These are phyloP conservation scores for Athalia cordata DNA, from an alignment of 2,888 invertebrate species.

Conservation along the genomic window DNA sequence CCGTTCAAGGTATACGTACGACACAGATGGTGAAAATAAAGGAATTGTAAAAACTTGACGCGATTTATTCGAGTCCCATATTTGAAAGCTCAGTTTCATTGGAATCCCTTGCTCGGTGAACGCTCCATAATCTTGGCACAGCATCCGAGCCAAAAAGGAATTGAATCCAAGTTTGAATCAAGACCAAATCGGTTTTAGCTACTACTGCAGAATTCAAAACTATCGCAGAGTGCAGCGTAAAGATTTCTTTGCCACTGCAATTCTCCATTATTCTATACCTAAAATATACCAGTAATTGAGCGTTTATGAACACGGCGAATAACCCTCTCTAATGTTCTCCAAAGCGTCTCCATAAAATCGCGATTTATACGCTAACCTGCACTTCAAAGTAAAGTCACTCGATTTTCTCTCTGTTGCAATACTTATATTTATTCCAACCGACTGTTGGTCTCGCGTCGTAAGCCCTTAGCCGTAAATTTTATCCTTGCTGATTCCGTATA, in stretches of 20 bases:
- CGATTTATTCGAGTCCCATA: constrained; percentile 33
- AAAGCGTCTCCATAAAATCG: not conserved
- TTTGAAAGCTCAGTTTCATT: constrained; percentile 20
- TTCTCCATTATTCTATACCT: not conserved
- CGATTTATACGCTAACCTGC: too few relatives aligned
- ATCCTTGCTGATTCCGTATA: constrained; percentile 37
- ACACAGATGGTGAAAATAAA: constrained; percentile 27
- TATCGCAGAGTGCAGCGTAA: too few relatives aligned
- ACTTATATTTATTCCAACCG: constrained; percentile 4
- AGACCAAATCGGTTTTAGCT: constrained; percentile 22
- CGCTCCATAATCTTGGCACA: constrained; percentile 11
- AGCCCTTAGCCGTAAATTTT: constrained; percentile 41
- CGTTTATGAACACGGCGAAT: not conserved
- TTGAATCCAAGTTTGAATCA: constrained; percentile 30
- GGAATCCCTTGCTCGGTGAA: not conserved
- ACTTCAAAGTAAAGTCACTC: constrained; percentile 4
- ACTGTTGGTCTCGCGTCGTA: constrained; percentile 3
- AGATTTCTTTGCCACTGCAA: not conserved
- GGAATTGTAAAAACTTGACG: constrained; percentile 22
- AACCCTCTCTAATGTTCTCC: not conserved
- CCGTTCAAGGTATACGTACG: not conserved
- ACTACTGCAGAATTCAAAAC: too few relatives aligned
- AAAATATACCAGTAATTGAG: not conserved
- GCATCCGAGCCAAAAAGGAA: constrained; percentile 23
- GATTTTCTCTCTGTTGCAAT: constrained; percentile 1